Base-by-base conservation (phyloP, 1,140 invertebrate genomes). In the Drosophila chauvacae region DNA sequence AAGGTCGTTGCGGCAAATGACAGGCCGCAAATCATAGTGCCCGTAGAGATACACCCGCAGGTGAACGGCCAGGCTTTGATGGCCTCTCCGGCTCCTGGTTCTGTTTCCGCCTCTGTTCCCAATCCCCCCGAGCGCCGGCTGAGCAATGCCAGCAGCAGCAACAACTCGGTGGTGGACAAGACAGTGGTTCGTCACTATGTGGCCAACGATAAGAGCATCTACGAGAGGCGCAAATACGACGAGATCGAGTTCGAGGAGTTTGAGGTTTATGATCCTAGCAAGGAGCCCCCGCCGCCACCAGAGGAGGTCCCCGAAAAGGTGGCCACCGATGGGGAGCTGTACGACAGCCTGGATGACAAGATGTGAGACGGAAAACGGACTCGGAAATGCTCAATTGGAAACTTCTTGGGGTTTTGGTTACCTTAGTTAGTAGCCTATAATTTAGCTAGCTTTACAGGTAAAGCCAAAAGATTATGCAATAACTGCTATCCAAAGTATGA, bases 211-310 rank as follows among this genome's bases (percentile, higher is more conserved):
- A 93, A 81, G 62, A 94, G 93, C 80, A 91, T 93, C 62, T 92
- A 81, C 20, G 90, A 94, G 56, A 91, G 93, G 6, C 94, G 94
- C 56, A 95, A 96, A 81, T 95, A 95, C 80, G 95, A 95, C 9
- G 96, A 97, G 74, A 97, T 97, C 94, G 96, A 96, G 80, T 97
- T 97, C 69, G 96, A 97, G 92, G 95, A 96, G 69, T 97, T 96
- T 73, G 96, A 97, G 93, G 95, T 97, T 9, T 92, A 92, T 41
- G 91, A 92, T 82, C 92, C 91, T 14, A 80, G 73, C 59, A 92
- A 92, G 37, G 84, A 81, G 11, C 66, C 57, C 1, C 75, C 72
- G 14, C 65, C 56, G 4, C 44, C 44, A 60, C 68, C 6, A 20
- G 62, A 83, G 53, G 45, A 57, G 11, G 16, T 23, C 6, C 48